Conservation (phyloP, 2,888 invertebrate genomes). For the Encarsia formosa region DNA sequence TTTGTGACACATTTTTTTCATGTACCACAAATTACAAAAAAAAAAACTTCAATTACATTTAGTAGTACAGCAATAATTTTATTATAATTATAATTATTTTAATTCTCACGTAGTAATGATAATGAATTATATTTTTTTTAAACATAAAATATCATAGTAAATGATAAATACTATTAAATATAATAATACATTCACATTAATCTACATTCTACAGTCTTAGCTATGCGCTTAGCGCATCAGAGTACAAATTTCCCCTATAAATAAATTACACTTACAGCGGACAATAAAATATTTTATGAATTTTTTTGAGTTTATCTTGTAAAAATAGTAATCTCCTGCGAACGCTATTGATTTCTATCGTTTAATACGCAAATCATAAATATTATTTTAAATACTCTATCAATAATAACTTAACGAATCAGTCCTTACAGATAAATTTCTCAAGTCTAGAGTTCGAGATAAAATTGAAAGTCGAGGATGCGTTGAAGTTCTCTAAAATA, state of each 20-base stretch:
- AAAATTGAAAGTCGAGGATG: too few relatives aligned
- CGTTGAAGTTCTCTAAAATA: too few relatives aligned
- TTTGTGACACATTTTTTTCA: too few relatives aligned
- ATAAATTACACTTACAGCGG: not conserved
- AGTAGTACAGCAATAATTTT: too few relatives aligned
- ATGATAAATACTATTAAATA: slow-evolving; percentile 20
- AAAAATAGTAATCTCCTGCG: too few relatives aligned
- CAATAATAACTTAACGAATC: not conserved
- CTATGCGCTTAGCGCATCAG: not conserved
- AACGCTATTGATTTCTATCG: too few relatives aligned
- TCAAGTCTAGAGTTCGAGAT: too few relatives aligned
- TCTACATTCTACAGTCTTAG: slow-evolving; percentile 22
- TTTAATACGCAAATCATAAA: too few relatives aligned
- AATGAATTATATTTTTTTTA: too few relatives aligned
- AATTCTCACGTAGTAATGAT: not conserved
- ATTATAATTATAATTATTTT: not conserved
- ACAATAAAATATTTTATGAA: not conserved
- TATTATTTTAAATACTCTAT: too few relatives aligned
- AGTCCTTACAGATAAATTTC: slow-evolving; percentile 1
- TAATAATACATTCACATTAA: slow-evolving; percentile 18
- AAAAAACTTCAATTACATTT: too few relatives aligned
- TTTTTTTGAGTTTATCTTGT: not conserved
- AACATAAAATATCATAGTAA: not conserved
- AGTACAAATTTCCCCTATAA: slow-evolving; percentile 2
- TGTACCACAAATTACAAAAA: too few relatives aligned